Percentiles rank a stretch among this genome's conserved stretches.
These are phyloP conservation scores for Gnathonemus echidnorhynchus DNA, from an alignment of 2,113 vertebrate genomes.

Conservation along the genomic window DNA sequence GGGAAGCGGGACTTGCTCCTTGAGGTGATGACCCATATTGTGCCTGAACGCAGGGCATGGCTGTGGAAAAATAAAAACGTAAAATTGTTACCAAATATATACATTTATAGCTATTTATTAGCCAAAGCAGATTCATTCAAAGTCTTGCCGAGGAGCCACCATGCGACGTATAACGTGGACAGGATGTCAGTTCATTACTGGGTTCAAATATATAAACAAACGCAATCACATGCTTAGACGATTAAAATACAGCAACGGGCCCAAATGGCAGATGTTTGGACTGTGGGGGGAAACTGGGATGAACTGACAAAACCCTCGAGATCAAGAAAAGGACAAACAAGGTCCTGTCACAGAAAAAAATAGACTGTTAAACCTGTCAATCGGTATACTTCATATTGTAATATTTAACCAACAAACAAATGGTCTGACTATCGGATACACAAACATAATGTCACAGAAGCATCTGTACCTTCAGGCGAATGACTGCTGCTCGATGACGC, in stretches of 20 bases:
- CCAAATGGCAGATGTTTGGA: neutral
- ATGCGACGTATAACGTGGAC: neutral
- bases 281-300: neutral
- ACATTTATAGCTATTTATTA: neutral
- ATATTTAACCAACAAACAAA: neutral
- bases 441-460: neutral
- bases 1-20: constrained; percentile 91
- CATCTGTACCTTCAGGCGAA: constrained; percentile 76
- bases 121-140: neutral
- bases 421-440: neutral
- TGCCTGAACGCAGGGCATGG: constrained; percentile 97
- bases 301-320: neutral
- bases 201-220: neutral
- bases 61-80: constrained; percentile 51
- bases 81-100: neutral
- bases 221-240: neutral
- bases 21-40: constrained; percentile 93
- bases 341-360: neutral
- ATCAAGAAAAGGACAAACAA: neutral
- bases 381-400: neutral
- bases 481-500: constrained; percentile 69
- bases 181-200: neutral
- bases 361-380: neutral
- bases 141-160: neutral
- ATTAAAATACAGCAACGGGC: neutral